A percentile compares a stretch with the other conserved stretches of the same genome.
Conservation (phyloP, 2,113 vertebrate species). For the Leptosomus discolor region DNA sequence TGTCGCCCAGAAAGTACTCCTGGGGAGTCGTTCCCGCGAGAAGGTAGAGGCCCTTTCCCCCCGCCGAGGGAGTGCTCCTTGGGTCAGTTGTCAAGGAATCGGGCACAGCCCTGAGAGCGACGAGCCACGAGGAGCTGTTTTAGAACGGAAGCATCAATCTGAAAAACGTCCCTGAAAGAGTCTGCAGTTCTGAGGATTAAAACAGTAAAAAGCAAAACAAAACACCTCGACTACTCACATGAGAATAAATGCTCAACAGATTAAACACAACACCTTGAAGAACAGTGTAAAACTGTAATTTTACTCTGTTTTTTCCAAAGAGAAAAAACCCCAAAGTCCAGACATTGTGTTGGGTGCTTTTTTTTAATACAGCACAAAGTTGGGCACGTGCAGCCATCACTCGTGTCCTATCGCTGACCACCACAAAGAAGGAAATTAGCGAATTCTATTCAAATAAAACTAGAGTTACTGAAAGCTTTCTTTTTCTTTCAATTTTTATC, state of each 20-base stretch:
- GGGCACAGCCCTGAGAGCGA: fast-evolving
- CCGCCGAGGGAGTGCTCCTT: background rate
- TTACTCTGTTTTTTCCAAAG: background rate
- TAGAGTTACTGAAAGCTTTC: background rate
- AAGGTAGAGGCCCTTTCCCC: fast-evolving
- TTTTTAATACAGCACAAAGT: background rate
- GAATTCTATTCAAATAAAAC: background rate
- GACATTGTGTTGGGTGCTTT: background rate
- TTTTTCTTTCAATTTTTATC: background rate
- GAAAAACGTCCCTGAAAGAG: too few relatives aligned
- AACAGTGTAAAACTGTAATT: background rate
- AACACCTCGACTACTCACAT: background rate
- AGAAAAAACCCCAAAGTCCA: background rate
- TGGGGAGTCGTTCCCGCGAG: fast-evolving
- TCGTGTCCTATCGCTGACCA: background rate
- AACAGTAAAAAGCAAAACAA: background rate
- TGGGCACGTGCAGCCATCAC: background rate
- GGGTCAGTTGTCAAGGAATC: fast-evolving
- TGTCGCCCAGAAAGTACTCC: too few relatives aligned
- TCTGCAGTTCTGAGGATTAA: background rate
- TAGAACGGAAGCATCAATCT: background rate
- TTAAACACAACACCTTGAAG: background rate
- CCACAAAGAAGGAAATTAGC: background rate
- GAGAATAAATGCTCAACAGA: background rate
- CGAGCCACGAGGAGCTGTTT: fast-evolving